Conservation (phyloP, 1,140 invertebrate genomes). For the Melipona quadrifasciata region DNA sequence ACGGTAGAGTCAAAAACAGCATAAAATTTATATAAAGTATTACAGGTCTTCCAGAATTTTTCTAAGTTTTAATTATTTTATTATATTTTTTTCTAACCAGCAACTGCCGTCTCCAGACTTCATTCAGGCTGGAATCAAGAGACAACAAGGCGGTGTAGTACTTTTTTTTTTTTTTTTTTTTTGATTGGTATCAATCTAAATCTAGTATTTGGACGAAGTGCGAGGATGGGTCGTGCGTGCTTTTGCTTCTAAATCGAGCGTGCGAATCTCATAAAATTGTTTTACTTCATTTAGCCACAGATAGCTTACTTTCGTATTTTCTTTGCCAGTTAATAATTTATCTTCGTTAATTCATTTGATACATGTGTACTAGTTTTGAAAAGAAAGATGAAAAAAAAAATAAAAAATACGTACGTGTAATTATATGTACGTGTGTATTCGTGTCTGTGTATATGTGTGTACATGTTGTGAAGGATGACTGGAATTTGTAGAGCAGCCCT, state of each 20-base stretch:
- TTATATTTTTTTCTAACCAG: conserved; percentile 66
- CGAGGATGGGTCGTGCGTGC: conserved; percentile 77
- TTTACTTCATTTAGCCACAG: conserved; percentile 64
- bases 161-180: conserved; percentile 60
- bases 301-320: conserved; percentile 68
- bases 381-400: not conserved
- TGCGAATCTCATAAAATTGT: conserved; percentile 62
- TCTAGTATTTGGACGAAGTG: conserved; percentile 78
- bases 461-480: conserved; percentile 16
- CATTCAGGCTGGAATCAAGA: conserved; percentile 52
- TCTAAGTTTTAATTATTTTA: conserved; percentile 67
- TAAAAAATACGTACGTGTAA: conserved; percentile 31
- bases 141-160: conserved; percentile 54
- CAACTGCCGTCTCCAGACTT: conserved; percentile 55
- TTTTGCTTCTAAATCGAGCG: conserved; percentile 70
- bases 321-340: conserved; percentile 62
- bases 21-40: conserved; percentile 68
- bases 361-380: conserved; percentile 47
- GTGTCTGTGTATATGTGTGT: not conserved
- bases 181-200: conserved; percentile 77
- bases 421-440: conserved; percentile 15
- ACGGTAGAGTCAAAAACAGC: conserved; percentile 57
- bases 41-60: conserved; percentile 74
- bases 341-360: conserved; percentile 61
- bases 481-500: conserved; percentile 64